Conservation (phyloP, 2,888 invertebrate genomes). For the Pammene aurita region DNA sequence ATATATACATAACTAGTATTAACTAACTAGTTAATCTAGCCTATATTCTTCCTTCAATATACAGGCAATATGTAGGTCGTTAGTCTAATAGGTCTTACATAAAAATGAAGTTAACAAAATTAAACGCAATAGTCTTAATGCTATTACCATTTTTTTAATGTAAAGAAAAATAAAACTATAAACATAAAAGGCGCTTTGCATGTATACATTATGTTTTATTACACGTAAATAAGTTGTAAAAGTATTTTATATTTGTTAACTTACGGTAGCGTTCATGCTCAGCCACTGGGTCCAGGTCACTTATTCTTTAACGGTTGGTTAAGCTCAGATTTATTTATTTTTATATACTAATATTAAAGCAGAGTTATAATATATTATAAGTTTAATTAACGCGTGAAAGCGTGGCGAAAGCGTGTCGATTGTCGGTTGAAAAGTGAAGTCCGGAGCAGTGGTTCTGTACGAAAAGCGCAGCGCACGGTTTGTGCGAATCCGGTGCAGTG, state of each 20-base stretch:
- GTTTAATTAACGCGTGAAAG: constrained; percentile 21
- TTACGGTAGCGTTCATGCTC: constrained; percentile 34
- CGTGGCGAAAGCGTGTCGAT: constrained; percentile 34
- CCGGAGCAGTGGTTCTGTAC: constrained; percentile 30
- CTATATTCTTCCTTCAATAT: too few relatives aligned
- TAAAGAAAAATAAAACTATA: not conserved
- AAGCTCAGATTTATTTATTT: constrained; percentile 15
- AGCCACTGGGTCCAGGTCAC: constrained; percentile 38
- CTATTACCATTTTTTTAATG: not conserved
- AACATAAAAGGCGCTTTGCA: constrained; percentile 21
- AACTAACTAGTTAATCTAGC: too few relatives aligned
- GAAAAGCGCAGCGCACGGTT: constrained; percentile 40
- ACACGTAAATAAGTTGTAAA: not conserved
- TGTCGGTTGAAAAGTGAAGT: constrained; percentile 20
- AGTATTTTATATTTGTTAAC: constrained; percentile 24
- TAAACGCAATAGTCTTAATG: not conserved
- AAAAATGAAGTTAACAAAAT: not conserved
- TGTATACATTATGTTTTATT: not conserved
- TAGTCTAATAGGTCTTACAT: not conserved
- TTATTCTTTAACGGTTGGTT: constrained; percentile 31
- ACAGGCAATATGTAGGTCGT: too few relatives aligned
- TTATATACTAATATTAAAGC: constrained; percentile 11
- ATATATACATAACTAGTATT: too few relatives aligned
- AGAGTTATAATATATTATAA: constrained; percentile 4
- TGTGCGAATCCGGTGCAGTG: constrained; percentile 36